These are phyloP conservation scores for Nerophis ophidion DNA, from an alignment of 2,113 vertebrate genomes.

Conservation along the genomic window DNA sequence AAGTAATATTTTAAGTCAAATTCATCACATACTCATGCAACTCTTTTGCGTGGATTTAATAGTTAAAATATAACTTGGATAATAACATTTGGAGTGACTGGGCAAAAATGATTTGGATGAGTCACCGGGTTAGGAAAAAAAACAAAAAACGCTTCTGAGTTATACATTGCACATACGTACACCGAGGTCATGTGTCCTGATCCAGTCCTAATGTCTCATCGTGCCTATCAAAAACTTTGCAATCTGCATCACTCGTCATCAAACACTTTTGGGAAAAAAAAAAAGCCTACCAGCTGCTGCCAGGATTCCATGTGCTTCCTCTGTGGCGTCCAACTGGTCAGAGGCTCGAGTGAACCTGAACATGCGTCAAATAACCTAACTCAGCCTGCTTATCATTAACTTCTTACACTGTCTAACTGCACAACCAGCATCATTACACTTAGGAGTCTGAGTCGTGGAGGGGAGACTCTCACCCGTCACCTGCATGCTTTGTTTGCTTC, in stretches of 20 bases:
- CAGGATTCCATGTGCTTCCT: conserved; percentile 50
- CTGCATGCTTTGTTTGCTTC: too few relatives aligned
- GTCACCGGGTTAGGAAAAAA: background rate
- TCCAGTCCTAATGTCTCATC: background rate
- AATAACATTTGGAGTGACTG: conserved; percentile 26
- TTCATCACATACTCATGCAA: too few relatives aligned
- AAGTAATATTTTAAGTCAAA: too few relatives aligned
- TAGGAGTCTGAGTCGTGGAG: background rate
- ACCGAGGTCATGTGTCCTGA: background rate
- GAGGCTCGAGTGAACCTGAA: background rate
- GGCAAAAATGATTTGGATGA: conserved; percentile 25
- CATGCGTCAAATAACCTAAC: conserved; percentile 22
- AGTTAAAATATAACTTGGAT: conserved; percentile 6
- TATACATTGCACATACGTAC: background rate
- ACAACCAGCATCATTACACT: conserved; percentile 1
- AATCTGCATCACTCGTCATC: background rate
- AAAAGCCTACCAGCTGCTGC: conserved; percentile 60
- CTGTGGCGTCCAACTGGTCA: background rate
- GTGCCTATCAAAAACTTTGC: background rate
- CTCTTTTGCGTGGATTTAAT: background rate
- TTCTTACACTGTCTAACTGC: conserved; percentile 14
- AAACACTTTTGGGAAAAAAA: background rate
- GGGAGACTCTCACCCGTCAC: too few relatives aligned
- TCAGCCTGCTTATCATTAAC: conserved; percentile 56
- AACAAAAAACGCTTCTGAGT: background rate